Conservation (phyloP, 2,113 vertebrate genomes). For the Numenius arquata region DNA sequence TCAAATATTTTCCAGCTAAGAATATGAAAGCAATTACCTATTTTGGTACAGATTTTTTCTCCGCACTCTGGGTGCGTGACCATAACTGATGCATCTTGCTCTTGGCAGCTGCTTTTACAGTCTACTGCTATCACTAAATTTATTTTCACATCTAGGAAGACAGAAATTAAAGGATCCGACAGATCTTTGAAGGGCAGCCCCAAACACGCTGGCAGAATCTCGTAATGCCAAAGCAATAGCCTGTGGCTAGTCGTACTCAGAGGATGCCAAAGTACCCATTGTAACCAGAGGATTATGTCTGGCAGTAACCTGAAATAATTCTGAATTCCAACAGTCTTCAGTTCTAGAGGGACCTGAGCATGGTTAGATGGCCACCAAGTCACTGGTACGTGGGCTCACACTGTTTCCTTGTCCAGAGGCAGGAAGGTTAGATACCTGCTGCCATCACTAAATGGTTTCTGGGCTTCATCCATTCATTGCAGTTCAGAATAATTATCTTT, state of each 20-base stretch:
- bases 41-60: background rate
- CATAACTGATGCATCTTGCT: background rate
- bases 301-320: background rate
- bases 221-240: background rate
- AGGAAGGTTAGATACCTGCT: background rate
- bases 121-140: background rate
- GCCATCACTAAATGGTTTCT: background rate
- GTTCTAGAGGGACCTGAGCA: background rate
- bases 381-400: background rate
- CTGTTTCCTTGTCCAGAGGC: background rate
- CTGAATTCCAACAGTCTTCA: background rate
- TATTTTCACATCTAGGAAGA: background rate
- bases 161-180: background rate
- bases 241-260: background rate
- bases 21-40: slow-evolving; percentile 6
- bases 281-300: background rate
- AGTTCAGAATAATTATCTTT: background rate
- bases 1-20: slow-evolving; percentile 43
- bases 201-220: background rate
- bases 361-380: background rate
- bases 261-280: background rate
- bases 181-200: background rate
- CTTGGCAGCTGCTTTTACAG: background rate
- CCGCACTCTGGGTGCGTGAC: background rate
- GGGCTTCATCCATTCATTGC: background rate